Evolutionary conservation across 2,113 vertebrate genomes (phyloP), one percentile per base, ranked within the genome.

Genomic region (Podiceps cristatus): DNA sequence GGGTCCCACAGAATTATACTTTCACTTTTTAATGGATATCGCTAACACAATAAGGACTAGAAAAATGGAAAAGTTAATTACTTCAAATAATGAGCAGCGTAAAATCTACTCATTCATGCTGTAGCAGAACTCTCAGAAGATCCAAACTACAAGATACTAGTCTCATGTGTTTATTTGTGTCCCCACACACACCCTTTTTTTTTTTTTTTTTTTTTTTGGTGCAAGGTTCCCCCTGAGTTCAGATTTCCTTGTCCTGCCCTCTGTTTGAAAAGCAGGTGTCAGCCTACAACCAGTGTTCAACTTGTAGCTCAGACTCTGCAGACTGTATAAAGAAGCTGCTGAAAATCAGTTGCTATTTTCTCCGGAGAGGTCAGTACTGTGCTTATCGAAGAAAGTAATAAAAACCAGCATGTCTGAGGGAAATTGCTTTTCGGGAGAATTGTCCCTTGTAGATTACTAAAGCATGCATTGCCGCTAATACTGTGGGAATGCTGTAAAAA

Each of bases 381-480:
- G 75, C 95, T 97, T 96, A 92, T 76, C 92, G 96, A 93, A 94
- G 84, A 96, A 97, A 95, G 95, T 91, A 94, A 96, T 97, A 94
- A 97, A 97, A 96, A 91, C 0, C 69, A 94, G 86, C 56, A 1
- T 86, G 91, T 97, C 93, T 93, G 86, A 97, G 85, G 73, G 92
- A 96, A 97, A 97, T 92, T 89, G 93, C 96, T 92, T 98, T 98
- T 76, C 93, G 98, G 90, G 96, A 96, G 94, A 97, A 92, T 60
- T 92, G 93, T 95, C 88, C 96, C 93, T 85, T 93, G 91, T 89
- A 95, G 95, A 93, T 95, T 97, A 96, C 96, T 91, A 97, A 96
- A 76, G 9, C 60, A 67, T 80, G 82, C 81, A 88, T 91, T 96
- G 92, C 83, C 92, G 86, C 88, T 91, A 88, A 94, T 88, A 74